Evolutionary conservation across 1,140 invertebrate species (phyloP).

Genomic region (Atta texana): DNA sequence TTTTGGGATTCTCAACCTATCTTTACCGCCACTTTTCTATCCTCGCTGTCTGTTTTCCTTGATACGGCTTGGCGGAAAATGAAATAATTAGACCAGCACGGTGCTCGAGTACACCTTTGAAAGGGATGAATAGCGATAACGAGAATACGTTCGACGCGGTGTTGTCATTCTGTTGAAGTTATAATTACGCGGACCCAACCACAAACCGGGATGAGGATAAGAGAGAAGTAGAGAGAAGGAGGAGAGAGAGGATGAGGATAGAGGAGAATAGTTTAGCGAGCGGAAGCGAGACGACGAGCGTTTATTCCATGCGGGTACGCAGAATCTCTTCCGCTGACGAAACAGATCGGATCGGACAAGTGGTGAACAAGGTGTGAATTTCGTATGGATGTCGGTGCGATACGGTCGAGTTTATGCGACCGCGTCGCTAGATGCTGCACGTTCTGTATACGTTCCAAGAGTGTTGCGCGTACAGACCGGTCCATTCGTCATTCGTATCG

Average conservation of each 20-base stretch:
- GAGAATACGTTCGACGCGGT: slow-evolving; percentile 52
- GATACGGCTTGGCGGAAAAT: slow-evolving; percentile 26
- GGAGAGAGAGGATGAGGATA: not conserved
- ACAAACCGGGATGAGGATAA: not conserved
- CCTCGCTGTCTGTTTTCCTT: not conserved
- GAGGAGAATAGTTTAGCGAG: not conserved
- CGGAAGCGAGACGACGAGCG: slow-evolving; percentile 45
- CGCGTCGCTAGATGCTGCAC: slow-evolving; percentile 76
- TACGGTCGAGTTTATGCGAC: slow-evolving; percentile 76
- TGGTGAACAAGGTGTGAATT: slow-evolving; percentile 73
- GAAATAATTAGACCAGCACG: slow-evolving; percentile 57
- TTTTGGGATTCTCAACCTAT: not conserved
- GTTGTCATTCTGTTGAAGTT: slow-evolving; percentile 49
- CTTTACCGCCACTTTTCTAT: slow-evolving; percentile 8
- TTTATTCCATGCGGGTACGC: slow-evolving; percentile 72
- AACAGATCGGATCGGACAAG: slow-evolving; percentile 76
- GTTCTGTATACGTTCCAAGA: slow-evolving; percentile 31
- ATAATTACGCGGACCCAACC: slow-evolving; percentile 52
- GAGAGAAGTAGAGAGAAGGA: not conserved
- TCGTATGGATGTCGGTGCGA: slow-evolving; percentile 74
- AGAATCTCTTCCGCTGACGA: slow-evolving; percentile 76
- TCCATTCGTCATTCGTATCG: slow-evolving; percentile 7
- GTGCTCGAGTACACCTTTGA: slow-evolving; percentile 23
- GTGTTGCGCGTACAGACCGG: slow-evolving; percentile 44
- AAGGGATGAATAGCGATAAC: slow-evolving; percentile 53